phyloP scores from a whole-genome alignment of 2,797 vertebrate genomes.

The Malacoctenus gilli region DNA sequence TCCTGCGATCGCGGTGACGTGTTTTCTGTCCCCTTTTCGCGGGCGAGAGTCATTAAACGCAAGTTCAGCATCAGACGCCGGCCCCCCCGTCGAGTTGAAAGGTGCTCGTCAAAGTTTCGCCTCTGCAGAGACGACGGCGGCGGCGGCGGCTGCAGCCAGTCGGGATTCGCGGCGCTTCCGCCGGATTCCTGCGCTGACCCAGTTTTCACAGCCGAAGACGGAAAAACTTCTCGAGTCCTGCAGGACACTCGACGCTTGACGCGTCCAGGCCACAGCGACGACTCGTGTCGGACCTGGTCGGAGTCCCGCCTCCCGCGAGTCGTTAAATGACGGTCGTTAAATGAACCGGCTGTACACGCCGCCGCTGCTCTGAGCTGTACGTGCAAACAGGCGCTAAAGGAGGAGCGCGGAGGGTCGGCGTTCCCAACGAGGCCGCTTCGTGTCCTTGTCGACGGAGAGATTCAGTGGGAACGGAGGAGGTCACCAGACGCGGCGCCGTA shows the following conservation, averaged over 20 bases:
- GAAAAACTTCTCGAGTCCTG: constrained; percentile 24
- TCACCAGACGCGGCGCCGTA: background rate
- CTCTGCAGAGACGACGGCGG: constrained; percentile 16
- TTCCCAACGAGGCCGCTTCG: constrained; percentile 29
- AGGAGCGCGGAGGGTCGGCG: constrained; percentile 21
- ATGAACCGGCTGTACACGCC: too few relatives aligned
- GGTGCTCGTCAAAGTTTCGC: constrained; percentile 34
- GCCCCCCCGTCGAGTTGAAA: constrained; percentile 43
- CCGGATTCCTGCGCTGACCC: constrained; percentile 39
- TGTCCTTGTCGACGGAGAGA: constrained; percentile 11
- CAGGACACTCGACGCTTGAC: constrained; percentile 13
- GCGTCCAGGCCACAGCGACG: background rate
- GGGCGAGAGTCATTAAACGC: too few relatives aligned
- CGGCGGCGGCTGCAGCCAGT: constrained; percentile 16
- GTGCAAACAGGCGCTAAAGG: background rate
- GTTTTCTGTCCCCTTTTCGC: too few relatives aligned
- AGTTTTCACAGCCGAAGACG: constrained; percentile 30
- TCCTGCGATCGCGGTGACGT: too few relatives aligned
- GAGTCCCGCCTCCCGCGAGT: too few relatives aligned
- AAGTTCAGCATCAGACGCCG: constrained; percentile 32
- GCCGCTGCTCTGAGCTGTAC: constrained; percentile 7
- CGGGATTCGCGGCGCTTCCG: constrained; percentile 25
- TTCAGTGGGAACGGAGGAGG: constrained; percentile 1
- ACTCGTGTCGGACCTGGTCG: too few relatives aligned
- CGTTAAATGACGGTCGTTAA: too few relatives aligned